A percentile compares a stretch with the other conserved stretches of the same genome.
Conservation (phyloP, 2,797 vertebrate genomes). For the Acomys russatus region DNA sequence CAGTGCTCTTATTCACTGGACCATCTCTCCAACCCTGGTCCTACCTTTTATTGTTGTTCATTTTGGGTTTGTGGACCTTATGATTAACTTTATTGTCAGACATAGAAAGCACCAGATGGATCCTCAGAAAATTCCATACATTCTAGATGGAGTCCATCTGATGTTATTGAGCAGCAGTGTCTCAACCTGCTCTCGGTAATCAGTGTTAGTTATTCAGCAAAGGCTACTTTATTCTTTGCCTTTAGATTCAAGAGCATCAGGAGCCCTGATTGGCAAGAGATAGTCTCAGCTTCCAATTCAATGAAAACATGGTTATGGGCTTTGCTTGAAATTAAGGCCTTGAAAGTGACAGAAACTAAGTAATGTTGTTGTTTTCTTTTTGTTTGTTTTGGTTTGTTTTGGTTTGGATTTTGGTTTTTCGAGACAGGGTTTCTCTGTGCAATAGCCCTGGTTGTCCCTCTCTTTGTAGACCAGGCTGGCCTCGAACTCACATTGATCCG, state of each 20-base stretch:
- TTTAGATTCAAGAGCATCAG: constrained; percentile 10
- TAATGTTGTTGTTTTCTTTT: not conserved
- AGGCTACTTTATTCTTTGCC: not conserved
- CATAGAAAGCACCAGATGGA: not conserved
- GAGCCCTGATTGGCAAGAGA: not conserved
- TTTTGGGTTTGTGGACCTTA: not conserved
- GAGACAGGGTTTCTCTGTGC: too few relatives aligned
- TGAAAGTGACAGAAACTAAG: not conserved
- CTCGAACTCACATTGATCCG: too few relatives aligned
- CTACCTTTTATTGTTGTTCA: not conserved
- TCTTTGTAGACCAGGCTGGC: too few relatives aligned
- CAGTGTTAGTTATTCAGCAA: not conserved
- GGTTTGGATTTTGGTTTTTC: too few relatives aligned
- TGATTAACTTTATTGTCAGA: constrained; percentile 6
- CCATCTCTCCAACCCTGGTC: not conserved
- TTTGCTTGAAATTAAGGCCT: constrained; percentile 3
- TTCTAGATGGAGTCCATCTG: not conserved
- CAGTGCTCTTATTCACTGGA: too few relatives aligned
- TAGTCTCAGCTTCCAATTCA: constrained; percentile 39
- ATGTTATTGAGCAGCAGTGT: not conserved
- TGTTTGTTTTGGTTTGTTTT: too few relatives aligned
- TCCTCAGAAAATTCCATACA: not conserved
- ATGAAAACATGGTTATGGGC: not conserved
- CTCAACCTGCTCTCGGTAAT: not conserved
- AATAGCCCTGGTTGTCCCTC: too few relatives aligned